Base-by-base conservation (phyloP, 2,888 invertebrate genomes). In the Cryptocephalus moraei region DNA sequence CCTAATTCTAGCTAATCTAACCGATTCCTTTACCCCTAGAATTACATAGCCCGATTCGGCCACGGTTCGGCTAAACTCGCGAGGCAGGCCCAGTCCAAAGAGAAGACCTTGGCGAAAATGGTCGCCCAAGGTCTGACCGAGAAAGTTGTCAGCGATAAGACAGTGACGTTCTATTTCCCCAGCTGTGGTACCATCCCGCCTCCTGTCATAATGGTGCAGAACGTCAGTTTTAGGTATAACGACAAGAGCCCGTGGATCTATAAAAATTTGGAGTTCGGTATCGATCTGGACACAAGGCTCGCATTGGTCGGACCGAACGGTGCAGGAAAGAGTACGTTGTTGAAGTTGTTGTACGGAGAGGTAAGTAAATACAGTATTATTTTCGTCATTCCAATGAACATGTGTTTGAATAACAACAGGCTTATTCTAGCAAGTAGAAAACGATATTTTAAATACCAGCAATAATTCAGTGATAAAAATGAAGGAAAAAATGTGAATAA, bases 101-200 rank as follows among this genome's bases (percentile, higher is more conserved):
- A 99, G 72, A 99, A 99, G 72, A 97, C 97, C 0, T 73, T 99
- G 49, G 95, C 95, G 22, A 99, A 99, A 74, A 99, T 99, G 99
- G 94, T 99, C 10, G 94, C 96, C 33, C 90, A 90, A 62, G 97
- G 97, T 1, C 78, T 99, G 22, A 97, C 97, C 0, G 96, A 97
- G 67, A 94, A 91, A 74, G 96, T 97, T 0, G 75, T 80, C 6
- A 81, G 79, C 53, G 99, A 99, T 66, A 96, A 94, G 77, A 79
- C 79, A 43, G 81, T 96, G 45, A 89, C 89, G 61, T 99, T 99
- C 71, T 93, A 89, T 70, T 99, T 99, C 72, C 96, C 93, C 0
- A 80, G 83, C 34, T 97, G 97, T 65, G 99, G 97, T 50, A 88
- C 82, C 44, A 88, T 99, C 57, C 99, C 99, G 36, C 99, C 99